Base-by-base conservation (phyloP, 2,888 invertebrate species). In the Oscheius sp. region DNA sequence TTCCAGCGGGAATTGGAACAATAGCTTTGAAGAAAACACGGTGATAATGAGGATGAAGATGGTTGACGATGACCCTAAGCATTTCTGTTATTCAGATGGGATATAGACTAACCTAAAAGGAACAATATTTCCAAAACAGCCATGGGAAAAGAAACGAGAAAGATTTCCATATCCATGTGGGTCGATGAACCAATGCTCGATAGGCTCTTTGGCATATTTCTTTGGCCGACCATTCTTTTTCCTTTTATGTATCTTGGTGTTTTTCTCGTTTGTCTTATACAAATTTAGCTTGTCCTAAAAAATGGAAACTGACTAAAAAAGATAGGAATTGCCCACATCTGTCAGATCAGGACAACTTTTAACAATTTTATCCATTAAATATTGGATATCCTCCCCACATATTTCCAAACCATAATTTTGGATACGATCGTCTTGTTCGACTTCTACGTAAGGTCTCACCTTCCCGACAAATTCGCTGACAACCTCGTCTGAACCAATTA, bases 1-100 rank as follows among this genome's bases (percentile, higher is more conserved):
- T 43, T 43, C 61, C 61, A 18, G 61, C 61, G 5, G 61, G 61
- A 13, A 61, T 61, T 16, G 61, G 61, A 6, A 61, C 12, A 41
- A 41, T 5, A n/a, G 61, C 61, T 23, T 61, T 61, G 43, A 21
- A 61, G 25, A 61, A 61, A 12, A 61, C 2, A 5, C 43, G 61
- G 41, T 61, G 61, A 43, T 43, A 43, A 41, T 18, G 16, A 1
- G 61, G 61, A 18, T 61, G 61, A 12, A 61, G 61, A 13, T 61
- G 21, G 43, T 61, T 61, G 1, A 43, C 13, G 18, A 61, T 61
- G 1, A 61, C 61, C 21, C 61, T 61, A 23, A 29, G n/a, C 35
- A 35, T 6, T 35, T 35, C 35, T 35, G 3, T 3, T 35, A 3
- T 35, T 9, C 9, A 3, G 9, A 35, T 35, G 3, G 35, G 3